Evolutionary conservation across 2,797 vertebrate genomes (phyloP).

Genomic region (Nannoperca obscura): DNA sequence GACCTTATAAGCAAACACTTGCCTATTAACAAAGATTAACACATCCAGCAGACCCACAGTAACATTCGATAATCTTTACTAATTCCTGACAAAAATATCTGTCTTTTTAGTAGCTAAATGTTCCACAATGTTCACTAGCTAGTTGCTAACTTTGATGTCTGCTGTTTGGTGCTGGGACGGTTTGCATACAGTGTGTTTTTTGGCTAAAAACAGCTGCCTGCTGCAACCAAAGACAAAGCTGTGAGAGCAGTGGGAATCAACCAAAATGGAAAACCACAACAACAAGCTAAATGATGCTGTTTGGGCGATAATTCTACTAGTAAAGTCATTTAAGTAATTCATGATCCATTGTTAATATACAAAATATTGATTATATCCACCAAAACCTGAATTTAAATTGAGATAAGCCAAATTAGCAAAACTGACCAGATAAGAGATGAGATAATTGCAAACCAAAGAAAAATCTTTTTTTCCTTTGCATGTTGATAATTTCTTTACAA

Average conservation of each 20-base stretch:
- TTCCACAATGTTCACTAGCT: not conserved
- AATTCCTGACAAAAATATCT: too few relatives aligned
- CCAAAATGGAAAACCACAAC: not conserved
- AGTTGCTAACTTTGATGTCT: not conserved
- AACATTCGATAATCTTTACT: not conserved
- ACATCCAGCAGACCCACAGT: not conserved
- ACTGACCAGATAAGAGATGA: not conserved
- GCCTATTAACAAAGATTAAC: not conserved
- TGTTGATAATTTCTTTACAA: conserved; percentile 7
- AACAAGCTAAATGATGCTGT: not conserved
- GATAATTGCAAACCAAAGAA: not conserved
- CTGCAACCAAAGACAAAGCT: too few relatives aligned
- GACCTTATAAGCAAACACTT: not conserved
- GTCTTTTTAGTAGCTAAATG: not conserved
- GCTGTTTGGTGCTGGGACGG: not conserved
- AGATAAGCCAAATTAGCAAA: not conserved
- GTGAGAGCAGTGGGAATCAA: not conserved
- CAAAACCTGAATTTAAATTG: not conserved
- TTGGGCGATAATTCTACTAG: not conserved
- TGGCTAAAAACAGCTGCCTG: too few relatives aligned
- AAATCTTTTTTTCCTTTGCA: not conserved
- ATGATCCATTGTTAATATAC: not conserved
- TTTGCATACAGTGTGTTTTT: too few relatives aligned
- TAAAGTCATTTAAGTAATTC: not conserved
- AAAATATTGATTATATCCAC: not conserved